phyloP scores from a whole-genome alignment of 2,888 invertebrate species.

The Amitus sp. region DNA sequence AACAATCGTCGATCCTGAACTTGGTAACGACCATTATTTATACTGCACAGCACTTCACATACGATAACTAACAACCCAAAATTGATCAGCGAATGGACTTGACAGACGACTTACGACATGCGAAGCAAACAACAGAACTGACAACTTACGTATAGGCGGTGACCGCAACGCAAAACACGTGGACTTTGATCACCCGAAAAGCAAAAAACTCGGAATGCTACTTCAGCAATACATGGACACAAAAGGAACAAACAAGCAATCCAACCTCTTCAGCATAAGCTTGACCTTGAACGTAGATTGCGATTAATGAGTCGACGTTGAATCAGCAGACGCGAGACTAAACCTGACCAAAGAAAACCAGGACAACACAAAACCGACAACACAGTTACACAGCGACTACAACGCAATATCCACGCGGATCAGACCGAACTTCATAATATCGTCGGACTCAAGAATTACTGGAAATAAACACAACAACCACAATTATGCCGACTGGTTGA shows the following conservation, averaged over 20 bases:
- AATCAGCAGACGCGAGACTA: background rate
- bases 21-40: background rate
- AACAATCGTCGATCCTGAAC: background rate
- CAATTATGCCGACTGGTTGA: background rate
- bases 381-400: background rate
- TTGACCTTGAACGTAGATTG: background rate
- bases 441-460: background rate
- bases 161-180: constrained; percentile 12
- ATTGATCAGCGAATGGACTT: background rate
- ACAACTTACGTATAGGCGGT: constrained; percentile 12
- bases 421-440: no score
- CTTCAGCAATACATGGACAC: no score
- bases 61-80: background rate
- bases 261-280: background rate
- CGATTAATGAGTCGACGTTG: background rate
- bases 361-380: background rate
- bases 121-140: background rate
- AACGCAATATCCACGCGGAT: background rate
- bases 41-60: background rate
- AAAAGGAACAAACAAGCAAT: no score
- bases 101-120: no score
- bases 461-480: background rate
- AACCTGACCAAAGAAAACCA: background rate
- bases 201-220: background rate
- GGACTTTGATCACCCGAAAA: constrained; percentile 9